Base-by-base conservation (phyloP, 1,140 invertebrate species). In the Lasaia peninsularis region DNA sequence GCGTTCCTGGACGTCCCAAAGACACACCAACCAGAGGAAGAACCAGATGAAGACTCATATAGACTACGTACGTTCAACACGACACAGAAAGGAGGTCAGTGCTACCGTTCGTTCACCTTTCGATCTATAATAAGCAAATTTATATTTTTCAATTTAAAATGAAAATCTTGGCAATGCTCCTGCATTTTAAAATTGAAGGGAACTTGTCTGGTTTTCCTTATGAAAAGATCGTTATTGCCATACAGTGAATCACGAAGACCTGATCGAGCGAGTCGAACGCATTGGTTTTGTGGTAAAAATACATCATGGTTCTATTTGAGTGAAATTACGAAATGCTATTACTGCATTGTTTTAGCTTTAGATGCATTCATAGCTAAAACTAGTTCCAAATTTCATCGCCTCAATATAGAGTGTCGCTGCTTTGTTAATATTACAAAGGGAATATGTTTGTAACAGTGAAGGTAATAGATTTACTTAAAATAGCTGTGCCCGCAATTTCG, bases 11-110 rank as follows among this genome's bases (percentile, higher is more conserved):
- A 96, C 78, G 95, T 96, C n/a, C 95, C 95, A 1, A 90, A 92
- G 58, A 79, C 79, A 16, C 90, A 88, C 58, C 88, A 87, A 64
- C 86, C 89, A 16, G 78, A 81, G 12, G 90, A 91, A 20, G 92
- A 92, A 44, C 92, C 93, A 14, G 94, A 96, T 68, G 94, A 95
- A 70, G 94, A 95, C 84, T 94, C 94, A 32, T 95, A 96, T 85
- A 90, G 96, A 54, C 92, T 98, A 44, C 91, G 97, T 65, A 96
- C 95, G 55, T 98, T 98, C 90, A 96, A 95, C 84, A 93, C 96
- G 70, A 97, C 96, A 50, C 93, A 94, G 56, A 97, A 97, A 93
- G 96, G 96, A 92, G 93, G 94, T 91, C 86, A 92, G 89, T 88
- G 76, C 75, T 75, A 78, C 62, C 71, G 85, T 78, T 76, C 82